Evolutionary conservation across 2,797 vertebrate species (phyloP).

Genomic region (Sebastes minor): DNA sequence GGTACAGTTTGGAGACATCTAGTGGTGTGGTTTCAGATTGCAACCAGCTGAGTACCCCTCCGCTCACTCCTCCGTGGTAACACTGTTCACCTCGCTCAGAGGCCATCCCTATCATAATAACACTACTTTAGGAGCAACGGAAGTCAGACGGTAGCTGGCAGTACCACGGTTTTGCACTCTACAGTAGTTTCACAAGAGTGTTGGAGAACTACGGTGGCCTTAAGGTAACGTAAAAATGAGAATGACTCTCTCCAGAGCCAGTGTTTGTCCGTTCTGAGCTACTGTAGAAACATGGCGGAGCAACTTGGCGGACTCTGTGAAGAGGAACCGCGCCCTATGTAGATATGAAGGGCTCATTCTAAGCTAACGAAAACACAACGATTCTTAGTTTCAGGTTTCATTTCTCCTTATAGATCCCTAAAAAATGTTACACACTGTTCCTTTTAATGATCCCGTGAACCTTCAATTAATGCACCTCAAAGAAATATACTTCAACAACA

Average conservation of each 20-base stretch:
- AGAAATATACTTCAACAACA: background rate
- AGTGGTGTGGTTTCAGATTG: background rate
- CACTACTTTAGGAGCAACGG: background rate
- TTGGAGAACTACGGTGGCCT: background rate
- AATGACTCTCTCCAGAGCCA: background rate
- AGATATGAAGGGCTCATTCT: background rate
- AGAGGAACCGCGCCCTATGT: accelerated
- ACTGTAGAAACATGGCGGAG: background rate
- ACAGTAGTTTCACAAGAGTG: background rate
- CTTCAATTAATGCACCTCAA: background rate
- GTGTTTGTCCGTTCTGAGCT: background rate
- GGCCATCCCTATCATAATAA: background rate
- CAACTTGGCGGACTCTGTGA: background rate
- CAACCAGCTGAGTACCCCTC: background rate
- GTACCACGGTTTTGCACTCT: too few species aligned
- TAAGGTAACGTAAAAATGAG: background rate
- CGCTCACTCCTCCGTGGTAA: background rate
- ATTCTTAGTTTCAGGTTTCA: background rate
- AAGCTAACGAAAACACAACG: background rate
- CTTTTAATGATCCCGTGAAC: background rate
- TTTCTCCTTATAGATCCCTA: background rate
- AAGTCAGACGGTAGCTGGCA: background rate
- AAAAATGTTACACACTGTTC: background rate
- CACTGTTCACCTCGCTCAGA: background rate
- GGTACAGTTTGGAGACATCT: background rate